Base-by-base conservation (phyloP, 2,888 invertebrate species). In the Conistra vaccinii region DNA sequence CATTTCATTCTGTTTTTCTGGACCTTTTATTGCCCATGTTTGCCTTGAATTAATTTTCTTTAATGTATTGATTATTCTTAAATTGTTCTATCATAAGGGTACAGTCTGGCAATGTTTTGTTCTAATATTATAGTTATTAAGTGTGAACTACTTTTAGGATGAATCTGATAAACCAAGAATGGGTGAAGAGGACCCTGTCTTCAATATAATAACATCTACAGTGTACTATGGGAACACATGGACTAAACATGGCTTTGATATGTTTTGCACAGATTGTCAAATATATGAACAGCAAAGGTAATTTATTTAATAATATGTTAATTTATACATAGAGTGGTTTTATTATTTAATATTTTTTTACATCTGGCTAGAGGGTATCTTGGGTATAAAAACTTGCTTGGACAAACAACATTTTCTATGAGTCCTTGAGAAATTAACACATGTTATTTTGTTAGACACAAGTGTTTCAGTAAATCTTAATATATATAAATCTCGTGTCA, bases 121-220 rank as follows among this genome's bases (percentile, higher is more conserved):
- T 51, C 45, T 53, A 72, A n/a, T 32, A 77, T 10, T 45, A 60
- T 32, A 23, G 20, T 65, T 69, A n/a, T 67, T n/a, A 63, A 55
- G 23, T 83, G 45, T 81, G 68, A 20, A 42, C 72, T 81, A 73
- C 68, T 92, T 94, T 82, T 91, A 96, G 96, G 95, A 95, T 92
- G 95, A 95, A 32, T 85, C 93, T 88, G 96, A 95, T 73, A 96
- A 96, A 87, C 75, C 92, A 67, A 92, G 92, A 90, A 91, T 94
- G 87, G 91, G 92, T 92, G 97, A 97, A 88, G 97, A 97, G 89
- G 98, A 98, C 93, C 97, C 97, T 65, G 97, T 98, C 79, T 98
- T 98, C 91, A 97, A 98, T 91, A 98, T 98, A 88, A 97, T 98
- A 88, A 97, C 98, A 70, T 98, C 98, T 67, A 98, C 98, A 45